Evolutionary conservation across 2,113 vertebrate species (phyloP), one percentile per base, ranked within the genome.

Genomic region (Zeus faber): DNA sequence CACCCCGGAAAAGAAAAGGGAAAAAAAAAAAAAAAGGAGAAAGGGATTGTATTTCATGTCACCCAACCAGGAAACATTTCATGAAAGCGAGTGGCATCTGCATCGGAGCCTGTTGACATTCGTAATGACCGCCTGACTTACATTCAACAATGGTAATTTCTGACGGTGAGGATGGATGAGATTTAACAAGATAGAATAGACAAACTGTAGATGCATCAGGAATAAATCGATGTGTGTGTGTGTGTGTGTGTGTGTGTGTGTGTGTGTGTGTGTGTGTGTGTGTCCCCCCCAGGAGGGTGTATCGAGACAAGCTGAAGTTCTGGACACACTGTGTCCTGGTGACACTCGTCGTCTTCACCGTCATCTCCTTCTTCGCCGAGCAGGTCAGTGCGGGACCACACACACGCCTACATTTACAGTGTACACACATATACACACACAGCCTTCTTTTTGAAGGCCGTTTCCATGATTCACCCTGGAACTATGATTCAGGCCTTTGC

Each of bases 291-390:
- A 99, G 97, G 97, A 90, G 97, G 33, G 82, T 91, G 1, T 99
- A 98, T 62, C 89, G 97, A 48, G 95, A 99, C 88, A 96, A 93
- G 80, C 70, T 99, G 72, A 98, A 98, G 87, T 99, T 99, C 82
- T 99, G 97, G 96, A 99, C 95, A 2, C 96, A 99, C 45, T 98
- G 95, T 64, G 93, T 98, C 52, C 85, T 99, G 18, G 92, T 94
- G 74, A 92, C 94, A 0, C 85, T 99, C 44, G 94, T 99, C 68
- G 65, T 95, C 70, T 98, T 99, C 87, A 99, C 96, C 2, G 58
- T 99, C 70, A 85, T 96, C 78, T 99, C 96, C 1, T 99, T 99
- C 89, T 99, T 98, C 70, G 95, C 97, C 4, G 97, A 99, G 80
- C 95, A 99, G 94, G 97, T 98, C 66, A 68, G 87, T 81, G 20